These are phyloP conservation scores for Coremacera marginata DNA, from an alignment of 2,888 invertebrate genomes.

Conservation along the genomic window DNA sequence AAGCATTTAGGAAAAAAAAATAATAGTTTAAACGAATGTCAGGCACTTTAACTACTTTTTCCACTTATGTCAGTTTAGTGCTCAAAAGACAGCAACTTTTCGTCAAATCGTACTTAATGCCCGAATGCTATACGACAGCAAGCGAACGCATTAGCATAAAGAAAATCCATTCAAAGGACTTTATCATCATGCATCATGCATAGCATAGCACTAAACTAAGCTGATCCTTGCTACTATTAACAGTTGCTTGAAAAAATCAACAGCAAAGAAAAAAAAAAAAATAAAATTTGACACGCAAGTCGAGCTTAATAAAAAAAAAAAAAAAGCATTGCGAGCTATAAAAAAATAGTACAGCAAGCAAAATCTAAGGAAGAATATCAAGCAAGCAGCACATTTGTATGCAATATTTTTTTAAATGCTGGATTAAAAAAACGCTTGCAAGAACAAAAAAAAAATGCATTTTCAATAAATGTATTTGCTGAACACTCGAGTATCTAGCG, in stretches of 20 bases:
- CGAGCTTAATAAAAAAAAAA: not conserved
- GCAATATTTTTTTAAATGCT: not conserved
- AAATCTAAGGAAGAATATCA: not conserved
- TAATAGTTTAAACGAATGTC: no score
- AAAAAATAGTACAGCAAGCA: not conserved
- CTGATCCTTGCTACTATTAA: not conserved
- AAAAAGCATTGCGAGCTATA: not conserved
- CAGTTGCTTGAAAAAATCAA: not conserved
- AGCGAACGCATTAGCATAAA: not conserved
- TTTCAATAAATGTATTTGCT: conserved; percentile 18
- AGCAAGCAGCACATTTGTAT: not conserved
- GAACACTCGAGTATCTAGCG: conserved; percentile 2
- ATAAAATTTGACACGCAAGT: not conserved
- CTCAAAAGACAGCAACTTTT: not conserved
- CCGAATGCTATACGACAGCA: not conserved
- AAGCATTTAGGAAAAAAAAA: no score
- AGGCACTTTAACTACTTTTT: not conserved
- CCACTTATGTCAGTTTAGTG: not conserved
- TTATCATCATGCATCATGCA: not conserved
- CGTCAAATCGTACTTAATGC: not conserved
- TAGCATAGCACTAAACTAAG: not conserved
- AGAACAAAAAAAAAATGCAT: conserved; percentile 9
- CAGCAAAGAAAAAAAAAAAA: not conserved
- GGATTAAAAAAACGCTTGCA: not conserved
- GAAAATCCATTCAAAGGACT: not conserved